A percentile compares a stretch with the other conserved stretches of the same genome.
Conservation (phyloP, 2,888 invertebrate genomes). For the Drosophila infuscata region DNA sequence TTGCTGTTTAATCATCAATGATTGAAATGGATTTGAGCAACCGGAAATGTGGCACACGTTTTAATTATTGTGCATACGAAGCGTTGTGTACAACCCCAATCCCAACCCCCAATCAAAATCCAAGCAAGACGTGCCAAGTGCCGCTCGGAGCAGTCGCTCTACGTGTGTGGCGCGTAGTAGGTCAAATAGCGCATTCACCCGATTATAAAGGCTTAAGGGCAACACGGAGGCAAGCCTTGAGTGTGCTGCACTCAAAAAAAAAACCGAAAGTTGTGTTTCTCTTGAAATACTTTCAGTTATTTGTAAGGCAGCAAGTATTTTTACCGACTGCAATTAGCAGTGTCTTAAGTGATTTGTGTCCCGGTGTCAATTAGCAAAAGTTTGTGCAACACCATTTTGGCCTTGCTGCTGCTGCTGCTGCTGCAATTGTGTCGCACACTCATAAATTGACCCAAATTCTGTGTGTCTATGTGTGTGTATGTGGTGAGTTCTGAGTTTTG, state of each 20-base stretch:
- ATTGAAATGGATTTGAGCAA: conserved; percentile 66
- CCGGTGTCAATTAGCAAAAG: conserved; percentile 33
- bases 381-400: neutral
- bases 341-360: conserved; percentile 19
- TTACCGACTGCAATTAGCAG: conserved; percentile 56
- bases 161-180: conserved; percentile 28
- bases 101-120: neutral
- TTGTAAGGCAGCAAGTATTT: conserved; percentile 34
- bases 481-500: conserved; percentile 24
- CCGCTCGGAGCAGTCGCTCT: neutral
- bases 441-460: conserved; percentile 35
- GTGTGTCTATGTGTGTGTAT: neutral
- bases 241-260: conserved; percentile 4
- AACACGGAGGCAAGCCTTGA: conserved; percentile 4
- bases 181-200: conserved; percentile 79
- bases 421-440: conserved; percentile 2
- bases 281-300: conserved; percentile 46
- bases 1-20: conserved; percentile 66
- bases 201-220: conserved; percentile 28
- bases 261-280: conserved; percentile 16
- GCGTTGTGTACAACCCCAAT: neutral
- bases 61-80: conserved; percentile 39
- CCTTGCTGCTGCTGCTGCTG: neutral
- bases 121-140: conserved; percentile 26
- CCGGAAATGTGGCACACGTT: conserved; percentile 52